Evolutionary conservation across 2,113 vertebrate species (phyloP), one percentile per base, ranked within the genome.

Genomic region (Craseonycteris thonglongyai): DNA sequence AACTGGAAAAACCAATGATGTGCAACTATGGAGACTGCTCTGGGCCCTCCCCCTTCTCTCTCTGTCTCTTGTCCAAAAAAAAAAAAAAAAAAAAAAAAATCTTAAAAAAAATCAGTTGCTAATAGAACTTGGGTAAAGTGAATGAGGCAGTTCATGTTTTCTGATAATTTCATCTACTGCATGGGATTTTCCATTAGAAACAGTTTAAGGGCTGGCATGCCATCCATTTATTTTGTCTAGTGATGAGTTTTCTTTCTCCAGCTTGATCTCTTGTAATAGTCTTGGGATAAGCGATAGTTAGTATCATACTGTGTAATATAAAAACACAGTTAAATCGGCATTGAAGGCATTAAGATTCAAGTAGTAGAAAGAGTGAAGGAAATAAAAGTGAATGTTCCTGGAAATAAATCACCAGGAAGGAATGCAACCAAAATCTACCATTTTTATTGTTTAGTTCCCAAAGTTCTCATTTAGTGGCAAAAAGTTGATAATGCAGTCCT

Each of bases 31-130:
- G n/a, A n/a, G n/a, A n/a, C n/a, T n/a, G n/a, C n/a, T n/a, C n/a
- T n/a, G n/a, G n/a, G n/a, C n/a, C n/a, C n/a, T n/a, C n/a, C n/a
- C n/a, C n/a, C n/a, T n/a, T n/a, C n/a, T n/a, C n/a, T n/a, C n/a
- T n/a, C n/a, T n/a, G n/a, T n/a, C n/a, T n/a, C n/a, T n/a, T n/a
- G n/a, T n/a, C n/a, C n/a, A n/a, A n/a, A n/a, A n/a, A n/a, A n/a
- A n/a, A n/a, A n/a, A n/a, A n/a, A n/a, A n/a, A n/a, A n/a, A n/a
- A n/a, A n/a, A n/a, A n/a, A n/a, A n/a, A n/a, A n/a, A n/a, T n/a
- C n/a, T n/a, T n/a, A n/a, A n/a, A n/a, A 88, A 97, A 95, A 94
- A 85, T 94, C 95, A 94, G 85, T 90, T 10, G 22, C 79, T 96
- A 72, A 63, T 94, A 94, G 72, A 95, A 91, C 7, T 61, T 88